Base-by-base conservation (phyloP, 2,113 vertebrate species). In the Amazona vittata region DNA sequence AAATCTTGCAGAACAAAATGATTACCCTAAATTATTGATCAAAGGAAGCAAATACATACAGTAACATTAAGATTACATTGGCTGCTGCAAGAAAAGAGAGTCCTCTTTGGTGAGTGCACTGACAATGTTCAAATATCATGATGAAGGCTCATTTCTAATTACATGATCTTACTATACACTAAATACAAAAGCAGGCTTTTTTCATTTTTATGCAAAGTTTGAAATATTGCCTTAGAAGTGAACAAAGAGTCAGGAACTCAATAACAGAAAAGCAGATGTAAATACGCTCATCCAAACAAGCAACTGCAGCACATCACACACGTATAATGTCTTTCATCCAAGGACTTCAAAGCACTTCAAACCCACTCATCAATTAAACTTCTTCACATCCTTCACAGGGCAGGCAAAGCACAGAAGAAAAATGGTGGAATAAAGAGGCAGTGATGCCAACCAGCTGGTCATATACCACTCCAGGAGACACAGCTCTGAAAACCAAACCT, bases 21-120 rank as follows among this genome's bases (percentile, higher is more conserved):
- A 93, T 96, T 90, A 83, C 67, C 65, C 82, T 91, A 28, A 93
- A 93, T 95, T 84, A 86, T 93, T 87, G 81, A 96, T 94, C 94
- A 95, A 96, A 96, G 91, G 86, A 14, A 91, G 52, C 43, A 44
- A 83, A 39, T 31, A 35, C 6, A 44, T 21, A 4, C 18, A 71
- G 74, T 4, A 55, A 47, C 77, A 50, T 76, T 50, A 24, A 12
- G 86, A 60, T 24, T 3, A 1, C 2, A 6, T 0, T 11, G 81
- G 70, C 86, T 85, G 77, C 83, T 60, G 11, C 0, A 18, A 65
- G 74, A 60, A 25, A 21, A 70, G 57, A 74, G 64, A 68, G 88
- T 20, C 50, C 75, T 87, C 49, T 9, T 6, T 4, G 20, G 69
- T 17, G 47, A 22, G 3, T 6, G 70, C 7, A 18, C 63, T 44